Evolutionary conservation across 2,888 invertebrate genomes (phyloP).

Genomic region (Scotopteryx bipunctaria): DNA sequence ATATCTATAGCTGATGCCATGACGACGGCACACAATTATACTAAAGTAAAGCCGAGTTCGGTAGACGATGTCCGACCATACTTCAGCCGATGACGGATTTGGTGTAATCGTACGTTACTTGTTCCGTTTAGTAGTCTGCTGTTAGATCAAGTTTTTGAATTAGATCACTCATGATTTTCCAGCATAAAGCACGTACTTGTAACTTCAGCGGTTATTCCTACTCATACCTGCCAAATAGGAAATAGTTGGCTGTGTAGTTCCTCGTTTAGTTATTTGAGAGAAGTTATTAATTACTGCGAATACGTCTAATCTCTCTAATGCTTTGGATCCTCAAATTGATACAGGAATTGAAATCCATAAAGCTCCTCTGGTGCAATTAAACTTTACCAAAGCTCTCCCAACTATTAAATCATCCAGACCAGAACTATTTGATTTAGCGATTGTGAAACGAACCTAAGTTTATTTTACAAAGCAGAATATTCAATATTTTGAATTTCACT

Average conservation of each 20-base stretch:
- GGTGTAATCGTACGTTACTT: too few species aligned
- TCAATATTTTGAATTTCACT: neutral
- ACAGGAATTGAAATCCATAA: slow-evolving; percentile 41
- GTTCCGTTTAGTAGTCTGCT: too few species aligned
- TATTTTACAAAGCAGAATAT: neutral
- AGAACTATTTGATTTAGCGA: slow-evolving; percentile 21
- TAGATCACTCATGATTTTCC: neutral
- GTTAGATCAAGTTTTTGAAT: neutral
- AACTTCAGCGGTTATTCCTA: neutral
- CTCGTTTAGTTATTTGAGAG: neutral
- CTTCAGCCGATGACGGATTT: too few species aligned
- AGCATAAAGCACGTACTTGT: neutral
- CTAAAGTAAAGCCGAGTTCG: too few species aligned
- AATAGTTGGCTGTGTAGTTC: neutral
- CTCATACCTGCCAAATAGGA: neutral
- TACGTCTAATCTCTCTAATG: slow-evolving; percentile 1
- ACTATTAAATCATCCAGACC: slow-evolving; percentile 29
- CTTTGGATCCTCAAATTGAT: slow-evolving; percentile 30
- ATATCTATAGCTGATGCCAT: too few species aligned
- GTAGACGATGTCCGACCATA: too few species aligned
- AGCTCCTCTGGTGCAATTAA: slow-evolving; percentile 40
- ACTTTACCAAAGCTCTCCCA: slow-evolving; percentile 37
- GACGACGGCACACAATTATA: too few species aligned
- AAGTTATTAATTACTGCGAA: slow-evolving; percentile 12
- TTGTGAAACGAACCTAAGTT: slow-evolving; percentile 1